These are phyloP conservation scores for Capreolus pygargus DNA, from an alignment of 2,113 vertebrate species.

Conservation along the genomic window DNA sequence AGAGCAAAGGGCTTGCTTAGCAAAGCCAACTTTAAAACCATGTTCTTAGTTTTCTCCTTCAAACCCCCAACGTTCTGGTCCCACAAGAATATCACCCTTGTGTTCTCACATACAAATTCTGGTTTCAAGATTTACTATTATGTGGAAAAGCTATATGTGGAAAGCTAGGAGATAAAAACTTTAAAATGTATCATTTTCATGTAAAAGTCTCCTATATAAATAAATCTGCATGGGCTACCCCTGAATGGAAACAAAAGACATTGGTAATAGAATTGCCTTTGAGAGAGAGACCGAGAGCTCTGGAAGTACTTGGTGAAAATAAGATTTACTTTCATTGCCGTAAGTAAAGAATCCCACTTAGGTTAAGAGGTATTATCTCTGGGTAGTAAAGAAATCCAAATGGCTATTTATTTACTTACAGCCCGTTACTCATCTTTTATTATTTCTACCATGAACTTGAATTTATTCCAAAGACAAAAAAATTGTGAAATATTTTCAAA, in stretches of 20 bases:
- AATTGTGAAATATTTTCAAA: not conserved
- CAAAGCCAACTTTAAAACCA: not conserved
- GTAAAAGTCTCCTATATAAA: not conserved
- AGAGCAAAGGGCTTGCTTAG: not conserved
- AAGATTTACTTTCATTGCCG: not conserved
- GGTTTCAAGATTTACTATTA: not conserved
- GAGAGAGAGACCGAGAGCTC: not conserved
- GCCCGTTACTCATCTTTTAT: not conserved
- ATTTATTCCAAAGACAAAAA: slow-evolving; percentile 6
- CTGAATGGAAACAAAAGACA: not conserved
- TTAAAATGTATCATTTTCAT: not conserved
- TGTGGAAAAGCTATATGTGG: not conserved
- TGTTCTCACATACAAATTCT: not conserved
- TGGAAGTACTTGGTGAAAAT: not conserved
- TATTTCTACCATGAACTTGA: not conserved
- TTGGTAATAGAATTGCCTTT: not conserved
- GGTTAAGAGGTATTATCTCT: slow-evolving; percentile 5
- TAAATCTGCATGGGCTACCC: not conserved
- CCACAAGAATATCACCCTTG: not conserved
- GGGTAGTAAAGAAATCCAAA: not conserved
- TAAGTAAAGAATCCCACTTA: not conserved
- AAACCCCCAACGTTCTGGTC: not conserved
- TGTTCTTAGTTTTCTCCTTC: not conserved
- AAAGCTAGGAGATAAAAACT: not conserved
- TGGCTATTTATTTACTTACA: not conserved